These are phyloP conservation scores for Nomada ruficornis DNA, from an alignment of 2,888 invertebrate species.

Conservation along the genomic window DNA sequence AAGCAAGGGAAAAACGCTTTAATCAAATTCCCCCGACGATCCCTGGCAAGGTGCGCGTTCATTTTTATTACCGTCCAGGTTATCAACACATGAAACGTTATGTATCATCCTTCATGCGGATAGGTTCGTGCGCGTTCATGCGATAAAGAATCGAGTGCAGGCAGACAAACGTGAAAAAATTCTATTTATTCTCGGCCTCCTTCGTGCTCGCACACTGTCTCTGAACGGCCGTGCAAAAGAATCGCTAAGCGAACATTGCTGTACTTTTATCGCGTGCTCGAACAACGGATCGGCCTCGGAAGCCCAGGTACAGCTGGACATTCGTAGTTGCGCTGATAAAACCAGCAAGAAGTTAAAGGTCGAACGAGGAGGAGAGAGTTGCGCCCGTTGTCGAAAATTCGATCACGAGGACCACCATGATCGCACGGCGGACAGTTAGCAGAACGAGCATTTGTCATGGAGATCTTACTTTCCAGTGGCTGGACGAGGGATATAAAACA, in stretches of 20 bases:
- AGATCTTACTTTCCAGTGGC: slow-evolving; percentile 73
- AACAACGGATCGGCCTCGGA: background rate
- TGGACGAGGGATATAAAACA: slow-evolving; percentile 34
- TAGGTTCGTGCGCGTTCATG: slow-evolving; percentile 18
- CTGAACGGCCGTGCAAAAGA: background rate
- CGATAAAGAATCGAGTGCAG: slow-evolving; percentile 1
- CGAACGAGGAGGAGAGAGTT: background rate
- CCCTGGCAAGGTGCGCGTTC: background rate
- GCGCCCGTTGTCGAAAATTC: slow-evolving; percentile 61
- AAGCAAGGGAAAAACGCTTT: slow-evolving; percentile 1
- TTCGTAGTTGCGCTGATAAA: too few relatives aligned
- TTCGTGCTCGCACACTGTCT: background rate
- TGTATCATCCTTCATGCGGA: slow-evolving; percentile 27
- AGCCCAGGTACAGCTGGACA: too few relatives aligned
- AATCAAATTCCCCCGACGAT: slow-evolving; percentile 10
- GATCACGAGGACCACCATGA: slow-evolving; percentile 71
- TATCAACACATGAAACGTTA: slow-evolving; percentile 12
- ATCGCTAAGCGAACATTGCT: background rate
- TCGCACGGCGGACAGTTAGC: slow-evolving; percentile 57
- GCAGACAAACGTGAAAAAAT: background rate
- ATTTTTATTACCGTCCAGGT: slow-evolving; percentile 24
- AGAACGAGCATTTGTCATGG: slow-evolving; percentile 75
- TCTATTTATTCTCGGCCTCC: background rate
- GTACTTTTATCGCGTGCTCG: background rate
- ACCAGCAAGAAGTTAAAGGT: background rate